Base-by-base conservation (phyloP, 2,113 vertebrate species). In the Pteronura brasiliensis region DNA sequence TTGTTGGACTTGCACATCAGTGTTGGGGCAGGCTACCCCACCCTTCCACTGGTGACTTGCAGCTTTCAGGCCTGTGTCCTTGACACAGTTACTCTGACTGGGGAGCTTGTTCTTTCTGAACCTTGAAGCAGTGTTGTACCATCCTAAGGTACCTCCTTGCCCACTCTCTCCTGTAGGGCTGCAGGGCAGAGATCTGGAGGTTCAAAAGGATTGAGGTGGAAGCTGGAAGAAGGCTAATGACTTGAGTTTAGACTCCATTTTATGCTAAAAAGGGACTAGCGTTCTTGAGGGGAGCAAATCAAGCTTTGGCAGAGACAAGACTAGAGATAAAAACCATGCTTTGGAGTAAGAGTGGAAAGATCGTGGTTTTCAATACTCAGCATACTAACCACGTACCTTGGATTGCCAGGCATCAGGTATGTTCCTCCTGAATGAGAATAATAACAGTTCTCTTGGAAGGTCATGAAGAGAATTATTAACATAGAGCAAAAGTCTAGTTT, bases 1-100 rank as follows among this genome's bases (percentile, higher is more conserved):
- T 80, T 92, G 27, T 92, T 98, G 96, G 81, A 82, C 97, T 97
- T 92, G 65, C 96, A 95, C 89, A 17, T 84, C 77, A 6, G 14
- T 21, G 14, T 95, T 97, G 23, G 93, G 97, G 67, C 90, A 93
- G 79, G 93, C 29, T 12, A 11, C 49, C 17, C 13, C 31, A 81
- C 20, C 42, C 47, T 71, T 36, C 47, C 61, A 31, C 11, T 55
- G 27, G 52, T 29, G 4, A 84, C 34, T 39, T 91, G 36, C 59
- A 61, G 18, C 10, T 65, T 71, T 47, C 1, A 36, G n/a, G 25
- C 23, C 25, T n/a, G 2, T 69, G 6, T 67, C n/a, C 12, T 61
- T 57, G n/a, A 55, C 59, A 88, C 9, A 27, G 29, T 81, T 59
- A 23, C 76, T 27, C 57, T 44, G 27, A 44, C 0, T 11, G 12